Percentiles rank a stretch among this genome's conserved stretches.
These are phyloP conservation scores for Synodontis membranacea DNA, from an alignment of 2,113 vertebrate genomes.

Conservation along the genomic window DNA sequence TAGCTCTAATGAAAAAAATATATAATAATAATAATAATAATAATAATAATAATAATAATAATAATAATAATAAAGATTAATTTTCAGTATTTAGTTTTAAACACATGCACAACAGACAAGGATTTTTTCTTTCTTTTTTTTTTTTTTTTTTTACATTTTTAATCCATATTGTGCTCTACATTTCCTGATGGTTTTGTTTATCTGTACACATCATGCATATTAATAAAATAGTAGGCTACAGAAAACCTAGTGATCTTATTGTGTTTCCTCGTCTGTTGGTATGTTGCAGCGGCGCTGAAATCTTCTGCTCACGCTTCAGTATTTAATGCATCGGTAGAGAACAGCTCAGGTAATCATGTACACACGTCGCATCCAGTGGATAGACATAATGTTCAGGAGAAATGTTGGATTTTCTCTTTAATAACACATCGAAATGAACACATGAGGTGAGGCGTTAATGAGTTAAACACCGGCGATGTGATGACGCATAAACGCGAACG, in stretches of 20 bases:
- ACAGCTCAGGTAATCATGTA: neutral
- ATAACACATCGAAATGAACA: neutral
- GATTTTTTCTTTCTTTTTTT: too few species aligned
- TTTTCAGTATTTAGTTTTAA: neutral
- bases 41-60: too few species aligned
- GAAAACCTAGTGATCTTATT: neutral
- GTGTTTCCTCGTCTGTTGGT: neutral
- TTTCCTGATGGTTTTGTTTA: neutral
- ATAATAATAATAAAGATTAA: too few species aligned
- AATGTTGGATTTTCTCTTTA: neutral
- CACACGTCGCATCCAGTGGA: neutral
- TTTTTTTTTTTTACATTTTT: neutral
- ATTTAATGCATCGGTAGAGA: neutral
- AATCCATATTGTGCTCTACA: neutral
- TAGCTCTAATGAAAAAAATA: neutral
- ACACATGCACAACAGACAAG: neutral
- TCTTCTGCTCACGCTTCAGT: neutral
- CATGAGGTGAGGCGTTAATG: slow-evolving; percentile 7
- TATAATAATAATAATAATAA: too few species aligned
- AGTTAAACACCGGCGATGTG: slow-evolving; percentile 56
- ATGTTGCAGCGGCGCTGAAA: neutral
- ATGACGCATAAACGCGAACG: slow-evolving; percentile 70
- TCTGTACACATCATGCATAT: neutral
- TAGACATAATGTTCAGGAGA: neutral
- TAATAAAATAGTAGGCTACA: neutral